Evolutionary conservation across 2,113 vertebrate genomes (phyloP).

Genomic region (Dasyornis broadbenti): DNA sequence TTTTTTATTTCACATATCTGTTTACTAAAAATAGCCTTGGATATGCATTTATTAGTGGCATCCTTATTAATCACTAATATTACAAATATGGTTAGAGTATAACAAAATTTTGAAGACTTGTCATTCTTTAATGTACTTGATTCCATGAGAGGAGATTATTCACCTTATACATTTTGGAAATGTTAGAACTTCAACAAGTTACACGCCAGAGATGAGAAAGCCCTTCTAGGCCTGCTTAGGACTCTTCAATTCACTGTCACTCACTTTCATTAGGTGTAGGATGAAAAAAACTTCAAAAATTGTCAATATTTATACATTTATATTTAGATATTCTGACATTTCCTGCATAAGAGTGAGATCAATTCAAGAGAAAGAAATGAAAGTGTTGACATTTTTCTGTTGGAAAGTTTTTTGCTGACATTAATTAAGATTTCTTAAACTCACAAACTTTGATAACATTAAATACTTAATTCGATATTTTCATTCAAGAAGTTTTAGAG

Average conservation of each 20-base stretch:
- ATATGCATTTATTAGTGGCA: slow-evolving; percentile 28
- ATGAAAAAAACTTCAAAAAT: background rate
- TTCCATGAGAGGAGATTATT: slow-evolving; percentile 50
- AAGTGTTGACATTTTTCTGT: slow-evolving; percentile 22
- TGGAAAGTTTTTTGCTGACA: background rate
- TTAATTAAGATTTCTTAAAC: slow-evolving; percentile 35
- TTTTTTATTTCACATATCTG: background rate
- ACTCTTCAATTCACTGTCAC: background rate
- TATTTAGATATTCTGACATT: slow-evolving; percentile 27
- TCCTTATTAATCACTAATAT: slow-evolving; percentile 1
- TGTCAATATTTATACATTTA: slow-evolving; percentile 43
- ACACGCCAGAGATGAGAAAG: background rate
- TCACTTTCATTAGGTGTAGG: slow-evolving; percentile 29
- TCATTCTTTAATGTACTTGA: slow-evolving; percentile 7
- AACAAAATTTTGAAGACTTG: slow-evolving; percentile 45
- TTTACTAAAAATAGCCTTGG: slow-evolving; percentile 23
- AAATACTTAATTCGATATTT: background rate
- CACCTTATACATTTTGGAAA: slow-evolving; percentile 45
- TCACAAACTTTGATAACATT: background rate
- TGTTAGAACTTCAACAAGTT: background rate
- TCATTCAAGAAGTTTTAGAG: background rate
- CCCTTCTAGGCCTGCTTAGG: background rate
- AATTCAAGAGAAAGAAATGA: background rate
- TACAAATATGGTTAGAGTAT: slow-evolving; percentile 16
- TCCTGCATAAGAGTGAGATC: background rate